Conservation (phyloP, 2,113 vertebrate species). For the Sylvia atricapilla region DNA sequence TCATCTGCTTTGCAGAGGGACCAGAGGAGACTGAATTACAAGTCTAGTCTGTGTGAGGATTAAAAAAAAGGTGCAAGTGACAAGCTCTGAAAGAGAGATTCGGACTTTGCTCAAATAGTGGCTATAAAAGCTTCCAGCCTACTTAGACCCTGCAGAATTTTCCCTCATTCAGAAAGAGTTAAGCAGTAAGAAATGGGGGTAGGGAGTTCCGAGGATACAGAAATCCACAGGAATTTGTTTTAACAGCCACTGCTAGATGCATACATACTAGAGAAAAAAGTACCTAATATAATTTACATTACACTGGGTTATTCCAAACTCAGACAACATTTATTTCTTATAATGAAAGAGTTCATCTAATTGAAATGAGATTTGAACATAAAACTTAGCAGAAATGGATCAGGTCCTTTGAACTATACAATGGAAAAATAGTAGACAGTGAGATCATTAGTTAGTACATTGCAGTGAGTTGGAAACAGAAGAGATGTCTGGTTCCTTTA, state of each 20-base stretch:
- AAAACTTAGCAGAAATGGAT: conserved; percentile 58
- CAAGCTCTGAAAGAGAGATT: conserved; percentile 3
- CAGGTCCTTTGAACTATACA: conserved; percentile 57
- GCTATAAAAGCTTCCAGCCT: background rate
- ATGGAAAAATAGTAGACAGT: conserved; percentile 66
- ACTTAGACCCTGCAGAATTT: background rate
- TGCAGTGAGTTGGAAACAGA: conserved; percentile 49
- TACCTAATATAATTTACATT: conserved; percentile 38
- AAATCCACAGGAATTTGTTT: conserved; percentile 45
- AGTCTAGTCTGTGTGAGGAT: background rate
- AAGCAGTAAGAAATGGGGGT: background rate
- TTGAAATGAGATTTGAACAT: conserved; percentile 56
- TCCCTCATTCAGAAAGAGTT: background rate
- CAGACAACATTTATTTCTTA: conserved; percentile 35
- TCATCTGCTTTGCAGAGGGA: background rate
- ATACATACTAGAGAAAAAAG: background rate
- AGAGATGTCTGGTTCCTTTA: conserved; percentile 52
- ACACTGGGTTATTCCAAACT: conserved; percentile 29
- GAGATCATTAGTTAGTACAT: conserved; percentile 52
- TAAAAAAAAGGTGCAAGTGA: background rate
- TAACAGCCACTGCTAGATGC: conserved; percentile 28
- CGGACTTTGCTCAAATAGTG: background rate
- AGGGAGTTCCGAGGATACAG: background rate
- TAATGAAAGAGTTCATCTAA: conserved; percentile 37
- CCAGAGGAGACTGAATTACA: background rate